A percentile compares a stretch with the other conserved stretches of the same genome.
Conservation (phyloP, 2,797 vertebrate genomes). For the Danio jaintianensis region DNA sequence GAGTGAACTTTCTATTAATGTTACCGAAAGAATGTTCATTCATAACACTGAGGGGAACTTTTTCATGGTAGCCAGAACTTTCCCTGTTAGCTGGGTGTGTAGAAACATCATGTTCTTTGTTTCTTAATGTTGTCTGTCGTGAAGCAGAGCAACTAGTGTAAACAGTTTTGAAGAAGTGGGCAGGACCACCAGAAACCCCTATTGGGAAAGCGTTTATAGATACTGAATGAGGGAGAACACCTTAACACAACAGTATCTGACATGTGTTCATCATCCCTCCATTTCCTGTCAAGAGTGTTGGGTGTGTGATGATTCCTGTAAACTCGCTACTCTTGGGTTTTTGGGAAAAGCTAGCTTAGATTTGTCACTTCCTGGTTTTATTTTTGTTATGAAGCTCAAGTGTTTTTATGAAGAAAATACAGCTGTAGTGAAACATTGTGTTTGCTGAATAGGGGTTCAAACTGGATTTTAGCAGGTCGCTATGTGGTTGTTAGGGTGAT, state of each 20-base stretch:
- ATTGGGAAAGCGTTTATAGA: constrained; percentile 53
- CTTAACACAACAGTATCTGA: constrained; percentile 56
- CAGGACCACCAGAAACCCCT: neutral
- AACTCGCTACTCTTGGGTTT: constrained; percentile 5
- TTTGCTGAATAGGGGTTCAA: neutral
- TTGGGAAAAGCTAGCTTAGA: neutral
- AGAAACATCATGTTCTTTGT: constrained; percentile 2
- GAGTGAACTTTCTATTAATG: neutral
- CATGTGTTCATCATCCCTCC: constrained; percentile 44
- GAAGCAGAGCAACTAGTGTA: neutral
- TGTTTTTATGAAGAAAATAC: neutral
- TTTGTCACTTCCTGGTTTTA: constrained; percentile 11
- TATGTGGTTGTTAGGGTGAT: neutral
- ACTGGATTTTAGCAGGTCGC: neutral
- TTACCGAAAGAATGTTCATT: neutral
- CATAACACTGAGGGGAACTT: neutral
- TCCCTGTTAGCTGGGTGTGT: neutral
- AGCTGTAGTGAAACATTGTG: neutral
- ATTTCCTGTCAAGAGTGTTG: constrained; percentile 32
- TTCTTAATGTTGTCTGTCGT: neutral
- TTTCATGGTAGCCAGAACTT: neutral
- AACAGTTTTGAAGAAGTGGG: neutral
- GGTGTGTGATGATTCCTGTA: constrained; percentile 20
- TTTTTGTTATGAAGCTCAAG: neutral
- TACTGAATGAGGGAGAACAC: constrained; percentile 51